Conservation (phyloP, 1,140 invertebrate species). For the Spodoptera frugiperda region DNA sequence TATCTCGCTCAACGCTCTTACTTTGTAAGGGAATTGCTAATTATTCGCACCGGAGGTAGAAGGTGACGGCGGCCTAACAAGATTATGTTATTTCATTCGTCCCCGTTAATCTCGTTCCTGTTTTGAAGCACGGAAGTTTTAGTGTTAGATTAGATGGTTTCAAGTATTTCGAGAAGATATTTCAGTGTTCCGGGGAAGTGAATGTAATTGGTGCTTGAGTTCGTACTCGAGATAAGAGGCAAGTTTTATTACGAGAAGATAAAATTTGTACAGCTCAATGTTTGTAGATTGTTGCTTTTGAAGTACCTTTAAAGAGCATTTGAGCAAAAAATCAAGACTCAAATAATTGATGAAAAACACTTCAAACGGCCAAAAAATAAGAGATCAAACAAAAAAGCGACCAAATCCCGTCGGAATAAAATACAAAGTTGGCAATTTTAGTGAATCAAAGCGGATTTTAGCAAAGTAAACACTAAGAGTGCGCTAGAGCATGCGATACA, state of each 20-base stretch:
- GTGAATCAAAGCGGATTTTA: constrained; percentile 45
- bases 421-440: constrained; percentile 28
- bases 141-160: constrained; percentile 32
- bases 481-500: constrained; percentile 34
- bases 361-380: not conserved
- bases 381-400: constrained; percentile 1
- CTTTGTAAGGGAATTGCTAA: constrained; percentile 66
- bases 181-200: constrained; percentile 4
- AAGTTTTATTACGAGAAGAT: not conserved
- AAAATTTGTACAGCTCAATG: too few species aligned
- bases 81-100: constrained; percentile 54
- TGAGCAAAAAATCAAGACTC: too few species aligned
- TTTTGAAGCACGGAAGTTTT: constrained; percentile 32
- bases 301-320: too few species aligned
- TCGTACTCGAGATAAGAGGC: constrained; percentile 1
- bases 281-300: too few species aligned
- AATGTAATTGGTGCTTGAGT: constrained; percentile 10
- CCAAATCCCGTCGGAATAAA: not conserved
- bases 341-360: too few species aligned
- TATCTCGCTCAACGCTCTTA: constrained; percentile 62
- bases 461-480: constrained; percentile 37
- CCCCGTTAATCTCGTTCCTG: constrained; percentile 31
- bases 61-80: constrained; percentile 59
- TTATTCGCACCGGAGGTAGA: constrained; percentile 64
- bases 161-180: not conserved